Percentiles rank a stretch among this genome's conserved stretches.
Conservation (phyloP, 1,140 invertebrate species). For the Archegozetes longisetosus region DNA sequence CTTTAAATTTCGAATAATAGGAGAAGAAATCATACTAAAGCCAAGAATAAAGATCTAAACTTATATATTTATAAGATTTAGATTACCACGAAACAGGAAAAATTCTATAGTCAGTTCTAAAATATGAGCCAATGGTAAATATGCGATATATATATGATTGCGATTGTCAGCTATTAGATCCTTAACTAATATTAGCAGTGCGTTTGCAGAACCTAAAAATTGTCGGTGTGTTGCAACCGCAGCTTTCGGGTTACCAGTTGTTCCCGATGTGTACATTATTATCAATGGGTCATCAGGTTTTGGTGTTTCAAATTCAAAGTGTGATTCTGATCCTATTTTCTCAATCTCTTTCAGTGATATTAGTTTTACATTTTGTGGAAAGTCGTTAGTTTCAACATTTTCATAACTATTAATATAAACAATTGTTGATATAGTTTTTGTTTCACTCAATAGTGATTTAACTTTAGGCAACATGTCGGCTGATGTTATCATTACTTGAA, state of each 20-base stretch:
- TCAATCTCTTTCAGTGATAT: neutral
- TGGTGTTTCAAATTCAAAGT: neutral
- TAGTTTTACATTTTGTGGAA: neutral
- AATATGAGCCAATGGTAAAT: conserved; percentile 90
- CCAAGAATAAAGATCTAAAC: no score
- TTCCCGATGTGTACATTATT: conserved; percentile 91
- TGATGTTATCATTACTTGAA: conserved; percentile 34
- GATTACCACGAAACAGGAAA: conserved; percentile 24
- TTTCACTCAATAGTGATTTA: neutral
- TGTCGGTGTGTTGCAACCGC: conserved; percentile 18
- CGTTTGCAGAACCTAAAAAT: conserved; percentile 6
- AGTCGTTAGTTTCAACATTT: neutral
- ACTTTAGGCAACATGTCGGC: conserved; percentile 22
- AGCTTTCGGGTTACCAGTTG: conserved; percentile 70
- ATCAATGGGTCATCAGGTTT: conserved; percentile 55
- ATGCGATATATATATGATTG: conserved; percentile 81
- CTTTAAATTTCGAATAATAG: no score
- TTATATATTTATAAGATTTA: no score
- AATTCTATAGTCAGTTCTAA: conserved; percentile 63
- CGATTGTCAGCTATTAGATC: conserved; percentile 51
- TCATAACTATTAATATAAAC: conserved; percentile 11
- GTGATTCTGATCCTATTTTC: neutral
- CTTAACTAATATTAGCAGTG: conserved; percentile 20
- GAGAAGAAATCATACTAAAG: no score
- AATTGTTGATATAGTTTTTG: neutral